Percentiles rank a stretch among this genome's conserved stretches.
These are phyloP conservation scores for Dysmachus trigonus DNA, from an alignment of 2,888 invertebrate species.

Conservation along the genomic window DNA sequence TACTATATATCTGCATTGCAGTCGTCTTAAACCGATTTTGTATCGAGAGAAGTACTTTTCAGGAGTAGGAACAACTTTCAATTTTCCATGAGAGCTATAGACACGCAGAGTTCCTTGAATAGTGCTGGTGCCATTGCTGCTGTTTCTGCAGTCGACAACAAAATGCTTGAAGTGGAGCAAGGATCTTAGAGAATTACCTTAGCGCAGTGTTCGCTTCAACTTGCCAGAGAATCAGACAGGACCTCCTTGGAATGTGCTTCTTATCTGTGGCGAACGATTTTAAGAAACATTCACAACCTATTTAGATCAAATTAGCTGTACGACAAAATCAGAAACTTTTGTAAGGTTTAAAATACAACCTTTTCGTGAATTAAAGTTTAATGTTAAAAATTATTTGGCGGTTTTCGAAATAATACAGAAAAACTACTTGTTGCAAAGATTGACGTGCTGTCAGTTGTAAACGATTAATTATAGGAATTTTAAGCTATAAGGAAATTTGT, in stretches of 20 bases:
- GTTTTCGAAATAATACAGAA: too few species aligned
- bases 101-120: background rate
- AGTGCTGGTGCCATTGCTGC: background rate
- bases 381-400: too few species aligned
- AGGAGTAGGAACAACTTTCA: background rate
- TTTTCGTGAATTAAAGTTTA: too few species aligned
- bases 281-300: background rate
- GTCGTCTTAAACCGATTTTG: background rate
- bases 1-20: background rate
- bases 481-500: too few species aligned
- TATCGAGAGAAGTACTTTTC: background rate
- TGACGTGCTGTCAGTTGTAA: too few species aligned
- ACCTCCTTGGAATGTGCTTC: background rate
- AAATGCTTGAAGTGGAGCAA: background rate
- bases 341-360: too few species aligned
- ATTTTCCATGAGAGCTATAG: background rate
- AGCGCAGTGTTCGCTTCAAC: background rate
- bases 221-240: constrained; percentile 7
- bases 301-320: background rate
- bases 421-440: too few species aligned
- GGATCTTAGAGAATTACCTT: background rate
- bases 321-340: background rate
- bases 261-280: background rate
- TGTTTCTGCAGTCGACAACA: background rate
- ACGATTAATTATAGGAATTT: too few species aligned